Percentiles rank a stretch among this genome's conserved stretches.
Conservation (phyloP, 2,888 invertebrate species). For the Ypsolopha sequella region DNA sequence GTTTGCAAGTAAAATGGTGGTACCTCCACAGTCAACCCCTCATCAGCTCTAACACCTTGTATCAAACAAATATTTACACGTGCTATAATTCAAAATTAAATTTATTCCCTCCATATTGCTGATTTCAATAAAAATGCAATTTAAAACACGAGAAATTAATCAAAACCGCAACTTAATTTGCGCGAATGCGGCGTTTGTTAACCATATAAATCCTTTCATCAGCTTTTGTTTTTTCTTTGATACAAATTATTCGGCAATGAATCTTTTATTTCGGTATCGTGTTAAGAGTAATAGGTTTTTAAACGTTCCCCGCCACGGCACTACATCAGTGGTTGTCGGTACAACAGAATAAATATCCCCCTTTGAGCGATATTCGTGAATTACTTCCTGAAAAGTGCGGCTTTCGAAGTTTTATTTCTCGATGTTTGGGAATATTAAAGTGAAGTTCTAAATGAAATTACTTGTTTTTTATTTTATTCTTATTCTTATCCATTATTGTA, state of each 20-base stretch:
- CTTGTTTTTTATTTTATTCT: too few species aligned
- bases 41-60: too few species aligned
- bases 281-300: conserved; percentile 56
- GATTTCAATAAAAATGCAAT: too few species aligned
- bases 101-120: too few species aligned
- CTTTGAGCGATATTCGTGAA: conserved; percentile 6
- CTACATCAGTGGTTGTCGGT: conserved; percentile 32
- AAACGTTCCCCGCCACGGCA: conserved; percentile 29
- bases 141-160: too few species aligned
- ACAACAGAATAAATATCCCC: conserved; percentile 5
- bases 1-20: too few species aligned
- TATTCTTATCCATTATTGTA: too few species aligned
- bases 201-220: conserved; percentile 3
- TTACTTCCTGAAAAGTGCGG: conserved; percentile 2
- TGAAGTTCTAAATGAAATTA: too few species aligned
- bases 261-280: conserved; percentile 26
- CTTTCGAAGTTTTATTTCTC: not conserved
- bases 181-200: not conserved
- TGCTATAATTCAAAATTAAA: too few species aligned
- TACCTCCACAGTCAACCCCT: too few species aligned
- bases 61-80: too few species aligned
- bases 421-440: not conserved
- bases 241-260: conserved; percentile 28
- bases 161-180: too few species aligned
- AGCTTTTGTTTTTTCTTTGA: conserved; percentile 21